Percentiles rank a stretch among this genome's conserved stretches.
Evolutionary conservation across 2,888 invertebrate species (phyloP).

Genomic region (Petrolisthes cinctipes): DNA sequence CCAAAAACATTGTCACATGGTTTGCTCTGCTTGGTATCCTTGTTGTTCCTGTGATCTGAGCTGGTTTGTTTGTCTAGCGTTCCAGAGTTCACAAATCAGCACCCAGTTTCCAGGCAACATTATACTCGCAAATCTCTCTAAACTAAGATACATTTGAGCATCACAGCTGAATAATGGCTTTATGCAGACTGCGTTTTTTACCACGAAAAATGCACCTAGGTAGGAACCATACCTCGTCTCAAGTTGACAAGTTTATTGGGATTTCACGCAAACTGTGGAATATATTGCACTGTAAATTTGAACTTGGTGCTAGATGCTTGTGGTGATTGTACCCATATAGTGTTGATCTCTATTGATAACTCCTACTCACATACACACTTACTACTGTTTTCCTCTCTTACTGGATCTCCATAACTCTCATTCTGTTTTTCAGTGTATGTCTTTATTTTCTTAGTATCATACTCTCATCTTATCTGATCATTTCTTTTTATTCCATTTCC

Average conservation of each 20-base stretch:
- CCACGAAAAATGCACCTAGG: too few species aligned
- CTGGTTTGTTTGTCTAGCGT: too few species aligned
- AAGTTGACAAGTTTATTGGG: background rate
- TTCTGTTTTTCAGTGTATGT: too few species aligned
- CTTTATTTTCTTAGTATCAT: too few species aligned
- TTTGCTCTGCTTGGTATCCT: background rate
- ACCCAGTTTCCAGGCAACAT: background rate
- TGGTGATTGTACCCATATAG: slow-evolving; percentile 5
- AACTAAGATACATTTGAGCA: background rate
- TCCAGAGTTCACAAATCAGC: background rate
- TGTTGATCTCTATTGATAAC: slow-evolving; percentile 9
- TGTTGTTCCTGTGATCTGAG: background rate
- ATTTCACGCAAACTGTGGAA: background rate
- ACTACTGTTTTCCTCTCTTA: too few species aligned
- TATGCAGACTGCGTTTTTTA: too few species aligned
- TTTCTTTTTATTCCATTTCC: too few species aligned
- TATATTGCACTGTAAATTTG: background rate
- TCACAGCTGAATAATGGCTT: too few species aligned
- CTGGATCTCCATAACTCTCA: too few species aligned
- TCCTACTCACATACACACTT: background rate
- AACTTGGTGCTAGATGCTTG: slow-evolving; percentile 16
- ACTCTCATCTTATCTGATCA: too few species aligned
- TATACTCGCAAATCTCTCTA: background rate
- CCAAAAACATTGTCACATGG: background rate
- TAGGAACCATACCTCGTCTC: background rate